Conservation (phyloP, 1,140 invertebrate genomes). For the Aphelinus certus region DNA sequence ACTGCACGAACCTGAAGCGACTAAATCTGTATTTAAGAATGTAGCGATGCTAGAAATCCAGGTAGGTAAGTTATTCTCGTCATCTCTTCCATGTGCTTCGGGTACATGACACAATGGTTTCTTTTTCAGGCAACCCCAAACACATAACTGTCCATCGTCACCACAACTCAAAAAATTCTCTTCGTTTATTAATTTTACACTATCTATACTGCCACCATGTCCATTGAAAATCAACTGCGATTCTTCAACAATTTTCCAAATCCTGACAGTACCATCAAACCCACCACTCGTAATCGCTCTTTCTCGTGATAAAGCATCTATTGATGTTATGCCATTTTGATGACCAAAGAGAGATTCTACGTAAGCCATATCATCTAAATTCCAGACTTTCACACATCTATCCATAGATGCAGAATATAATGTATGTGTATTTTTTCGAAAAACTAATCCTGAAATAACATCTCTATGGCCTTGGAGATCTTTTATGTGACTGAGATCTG, state of each 20-base stretch:
- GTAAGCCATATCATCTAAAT: conserved; percentile 93
- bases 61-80: conserved; percentile 73
- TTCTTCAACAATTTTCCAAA: conserved; percentile 97
- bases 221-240: conserved; percentile 94
- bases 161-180: conserved; percentile 90
- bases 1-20: conserved; percentile 79
- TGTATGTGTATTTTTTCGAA: conserved; percentile 87
- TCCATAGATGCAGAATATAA: conserved; percentile 89
- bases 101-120: conserved; percentile 81
- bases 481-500: conserved; percentile 79
- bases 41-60: conserved; percentile 89
- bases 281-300: conserved; percentile 90
- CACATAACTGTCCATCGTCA: conserved; percentile 85
- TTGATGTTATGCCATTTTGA: conserved; percentile 86
- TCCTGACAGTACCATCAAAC: conserved; percentile 82
- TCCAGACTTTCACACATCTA: conserved; percentile 91
- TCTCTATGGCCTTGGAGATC: conserved; percentile 84
- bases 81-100: conserved; percentile 79
- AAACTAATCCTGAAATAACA: conserved; percentile 80
- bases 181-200: conserved; percentile 89
- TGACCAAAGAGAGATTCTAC: conserved; percentile 96
- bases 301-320: conserved; percentile 87
- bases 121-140: conserved; percentile 92
- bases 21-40: conserved; percentile 86
- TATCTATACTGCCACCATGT: conserved; percentile 83